Evolutionary conservation across 2,113 vertebrate genomes (phyloP).

Genomic region (Myotis lucifugus): DNA sequence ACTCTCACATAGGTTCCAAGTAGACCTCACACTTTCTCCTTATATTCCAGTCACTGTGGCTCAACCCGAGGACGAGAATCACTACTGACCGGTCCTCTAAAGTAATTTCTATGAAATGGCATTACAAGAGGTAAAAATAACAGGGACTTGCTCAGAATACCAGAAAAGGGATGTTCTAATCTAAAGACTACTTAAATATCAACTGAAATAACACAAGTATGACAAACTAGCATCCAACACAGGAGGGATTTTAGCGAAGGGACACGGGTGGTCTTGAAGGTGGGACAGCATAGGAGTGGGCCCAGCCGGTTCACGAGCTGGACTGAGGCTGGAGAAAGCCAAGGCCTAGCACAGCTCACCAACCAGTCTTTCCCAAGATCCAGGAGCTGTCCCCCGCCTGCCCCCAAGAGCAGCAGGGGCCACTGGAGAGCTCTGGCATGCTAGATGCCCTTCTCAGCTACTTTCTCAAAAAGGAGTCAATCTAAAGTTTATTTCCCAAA

Average conservation of each 20-base stretch:
- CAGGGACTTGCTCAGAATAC: background rate
- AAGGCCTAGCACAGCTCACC: background rate
- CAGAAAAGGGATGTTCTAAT: background rate
- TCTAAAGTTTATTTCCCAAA: background rate
- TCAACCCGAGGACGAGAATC: background rate
- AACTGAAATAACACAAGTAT: background rate
- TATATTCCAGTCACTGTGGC: background rate
- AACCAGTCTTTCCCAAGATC: background rate
- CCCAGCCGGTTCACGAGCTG: accelerated
- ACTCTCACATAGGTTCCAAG: background rate
- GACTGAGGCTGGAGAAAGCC: background rate
- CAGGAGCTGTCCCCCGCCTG: accelerated
- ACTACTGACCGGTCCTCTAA: background rate
- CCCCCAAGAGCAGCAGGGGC: too few relatives aligned
- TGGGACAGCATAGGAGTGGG: accelerated
- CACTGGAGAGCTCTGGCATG: background rate
- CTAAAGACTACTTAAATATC: background rate
- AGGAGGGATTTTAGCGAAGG: background rate
- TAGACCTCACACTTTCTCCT: background rate
- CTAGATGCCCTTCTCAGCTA: accelerated
- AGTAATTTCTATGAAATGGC: background rate
- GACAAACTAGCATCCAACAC: background rate
- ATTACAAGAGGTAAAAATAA: background rate
- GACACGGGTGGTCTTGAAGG: background rate
- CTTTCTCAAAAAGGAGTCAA: background rate